These are phyloP conservation scores for Prosapia bicincta DNA, from an alignment of 2,888 invertebrate genomes.

Conservation along the genomic window DNA sequence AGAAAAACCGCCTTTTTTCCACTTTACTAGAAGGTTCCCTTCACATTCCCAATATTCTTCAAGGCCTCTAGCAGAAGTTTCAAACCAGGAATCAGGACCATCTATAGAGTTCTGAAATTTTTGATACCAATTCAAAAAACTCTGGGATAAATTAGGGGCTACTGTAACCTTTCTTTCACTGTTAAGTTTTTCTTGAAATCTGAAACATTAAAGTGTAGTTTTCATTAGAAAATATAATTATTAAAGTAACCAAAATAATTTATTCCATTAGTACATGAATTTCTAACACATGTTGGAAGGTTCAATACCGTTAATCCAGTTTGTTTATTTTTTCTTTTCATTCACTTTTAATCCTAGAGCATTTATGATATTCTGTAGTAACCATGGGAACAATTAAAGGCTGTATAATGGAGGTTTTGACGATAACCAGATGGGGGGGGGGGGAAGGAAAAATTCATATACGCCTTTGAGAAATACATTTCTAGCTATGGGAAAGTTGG, in stretches of 20 bases:
- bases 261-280: no score
- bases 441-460: background rate
- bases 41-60: conserved; percentile 63
- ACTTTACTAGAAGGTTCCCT: conserved; percentile 66
- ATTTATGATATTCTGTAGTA: no score
- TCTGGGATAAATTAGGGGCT: conserved; percentile 44
- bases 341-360: no score
- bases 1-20: conserved; percentile 69
- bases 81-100: conserved; percentile 61
- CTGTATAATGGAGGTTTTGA: no score
- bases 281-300: background rate
- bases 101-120: conserved; percentile 52
- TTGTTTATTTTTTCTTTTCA: no score
- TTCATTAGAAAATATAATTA: no score
- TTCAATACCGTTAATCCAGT: background rate
- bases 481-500: no score
- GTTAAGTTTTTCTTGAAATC: conserved; percentile 3
- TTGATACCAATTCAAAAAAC: conserved; percentile 59
- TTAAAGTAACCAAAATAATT: no score
- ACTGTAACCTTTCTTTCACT: background rate
- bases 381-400: no score
- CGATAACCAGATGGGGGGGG: no score
- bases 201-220: background rate
- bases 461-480: no score
- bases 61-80: conserved; percentile 62